Evolutionary conservation across 2,797 vertebrate species (phyloP).

Genomic region (Myoxocephalus aenaeus): DNA sequence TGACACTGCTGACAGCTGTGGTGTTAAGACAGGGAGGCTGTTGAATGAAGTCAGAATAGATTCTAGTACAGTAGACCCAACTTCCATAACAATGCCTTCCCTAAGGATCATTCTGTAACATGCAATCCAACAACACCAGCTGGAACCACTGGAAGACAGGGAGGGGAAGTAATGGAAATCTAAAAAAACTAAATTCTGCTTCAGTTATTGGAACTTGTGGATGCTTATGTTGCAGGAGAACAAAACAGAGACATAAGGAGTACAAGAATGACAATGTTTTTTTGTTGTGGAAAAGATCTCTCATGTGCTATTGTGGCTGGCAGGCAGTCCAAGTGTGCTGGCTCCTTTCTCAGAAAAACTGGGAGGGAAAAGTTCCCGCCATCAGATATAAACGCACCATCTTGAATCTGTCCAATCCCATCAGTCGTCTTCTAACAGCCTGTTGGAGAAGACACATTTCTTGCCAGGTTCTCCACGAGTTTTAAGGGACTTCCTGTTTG

Average conservation of each 20-base stretch:
- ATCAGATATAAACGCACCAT: slow-evolving; percentile 81
- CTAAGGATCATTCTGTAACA: slow-evolving; percentile 67
- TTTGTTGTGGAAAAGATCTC: slow-evolving; percentile 72
- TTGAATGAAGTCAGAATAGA: slow-evolving; percentile 78
- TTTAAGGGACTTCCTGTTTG: slow-evolving; percentile 83
- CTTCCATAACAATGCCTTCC: slow-evolving; percentile 80
- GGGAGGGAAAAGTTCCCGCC: slow-evolving; percentile 68
- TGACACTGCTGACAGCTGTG: slow-evolving; percentile 81
- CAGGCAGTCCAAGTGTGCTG: slow-evolving; percentile 67
- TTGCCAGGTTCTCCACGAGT: slow-evolving; percentile 61
- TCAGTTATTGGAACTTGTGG: slow-evolving; percentile 73
- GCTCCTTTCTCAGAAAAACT: slow-evolving; percentile 57
- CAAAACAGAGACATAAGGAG: slow-evolving; percentile 74
- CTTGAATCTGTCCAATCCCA: slow-evolving; percentile 80
- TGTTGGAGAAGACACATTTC: slow-evolving; percentile 65
- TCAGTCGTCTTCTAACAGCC: slow-evolving; percentile 66
- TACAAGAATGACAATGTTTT: slow-evolving; percentile 76
- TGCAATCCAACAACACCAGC: slow-evolving; percentile 78
- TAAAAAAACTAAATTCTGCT: slow-evolving; percentile 70
- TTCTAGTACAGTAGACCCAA: slow-evolving; percentile 72
- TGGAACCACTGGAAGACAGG: slow-evolving; percentile 77
- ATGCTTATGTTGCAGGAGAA: slow-evolving; percentile 72
- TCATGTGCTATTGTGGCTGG: slow-evolving; percentile 65
- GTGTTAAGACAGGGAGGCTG: slow-evolving; percentile 77
- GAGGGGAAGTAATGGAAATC: slow-evolving; percentile 74